A percentile compares a stretch with the other conserved stretches of the same genome.
phyloP scores from a whole-genome alignment of 2,113 vertebrate species.

The Natator depressus region DNA sequence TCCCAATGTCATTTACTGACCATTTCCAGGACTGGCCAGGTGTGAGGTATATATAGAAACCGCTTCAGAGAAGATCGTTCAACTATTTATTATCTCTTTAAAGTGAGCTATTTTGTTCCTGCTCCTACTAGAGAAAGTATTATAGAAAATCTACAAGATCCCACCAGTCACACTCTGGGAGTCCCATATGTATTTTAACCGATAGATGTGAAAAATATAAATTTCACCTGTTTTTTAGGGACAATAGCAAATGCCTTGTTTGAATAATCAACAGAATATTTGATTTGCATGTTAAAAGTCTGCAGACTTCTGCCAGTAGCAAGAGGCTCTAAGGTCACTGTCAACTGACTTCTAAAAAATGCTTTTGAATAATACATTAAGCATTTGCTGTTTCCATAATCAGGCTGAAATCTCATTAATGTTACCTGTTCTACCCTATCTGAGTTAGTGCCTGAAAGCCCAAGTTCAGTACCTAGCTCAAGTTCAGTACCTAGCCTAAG shows the following conservation, averaged over 20 bases:
- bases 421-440: not conserved
- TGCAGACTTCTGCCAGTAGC: not conserved
- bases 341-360: slow-evolving; percentile 11
- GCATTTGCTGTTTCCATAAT: not conserved
- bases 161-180: not conserved
- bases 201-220: not conserved
- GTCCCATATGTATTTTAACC: not conserved
- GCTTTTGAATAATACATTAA: slow-evolving; percentile 20
- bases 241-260: not conserved
- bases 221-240: not conserved
- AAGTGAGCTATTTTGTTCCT: not conserved
- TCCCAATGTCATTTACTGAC: not conserved
- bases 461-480: not conserved
- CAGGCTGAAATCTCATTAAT: not conserved
- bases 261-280: not conserved
- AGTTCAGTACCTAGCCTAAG: not conserved
- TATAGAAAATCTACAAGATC: not conserved
- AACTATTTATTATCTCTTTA: not conserved
- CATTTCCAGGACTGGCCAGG: not conserved
- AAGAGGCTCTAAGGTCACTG: not conserved
- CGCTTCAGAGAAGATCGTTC: not conserved
- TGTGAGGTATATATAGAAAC: not conserved
- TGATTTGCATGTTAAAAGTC: not conserved
- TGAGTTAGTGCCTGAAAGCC: not conserved
- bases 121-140: not conserved